Evolutionary conservation across 2,888 invertebrate genomes (phyloP).

Genomic region (Hartigia nigra): DNA sequence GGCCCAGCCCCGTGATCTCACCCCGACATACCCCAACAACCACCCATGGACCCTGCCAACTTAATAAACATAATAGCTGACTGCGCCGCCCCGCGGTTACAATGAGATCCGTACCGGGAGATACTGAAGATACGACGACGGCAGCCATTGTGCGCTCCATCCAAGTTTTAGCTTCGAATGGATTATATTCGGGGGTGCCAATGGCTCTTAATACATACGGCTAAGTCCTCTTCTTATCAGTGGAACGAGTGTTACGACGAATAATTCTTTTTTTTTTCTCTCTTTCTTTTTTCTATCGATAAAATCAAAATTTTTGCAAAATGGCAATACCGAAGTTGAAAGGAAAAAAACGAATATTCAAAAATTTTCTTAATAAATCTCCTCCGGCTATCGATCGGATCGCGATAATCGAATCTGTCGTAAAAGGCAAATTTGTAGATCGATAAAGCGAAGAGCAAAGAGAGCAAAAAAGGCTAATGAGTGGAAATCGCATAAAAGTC

Average conservation of each 20-base stretch:
- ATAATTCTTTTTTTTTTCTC: neutral
- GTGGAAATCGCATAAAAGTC: constrained; percentile 42
- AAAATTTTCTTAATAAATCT: neutral
- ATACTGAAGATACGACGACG: constrained; percentile 58
- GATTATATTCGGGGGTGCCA: constrained; percentile 34
- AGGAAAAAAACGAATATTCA: neutral
- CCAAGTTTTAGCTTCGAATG: constrained; percentile 48
- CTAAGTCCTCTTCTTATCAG: neutral
- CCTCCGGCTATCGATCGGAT: neutral
- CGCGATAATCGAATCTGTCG: neutral
- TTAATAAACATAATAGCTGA: constrained; percentile 66
- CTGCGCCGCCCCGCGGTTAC: constrained; percentile 57
- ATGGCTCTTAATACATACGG: neutral
- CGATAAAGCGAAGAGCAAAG: neutral
- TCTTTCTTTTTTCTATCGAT: neutral
- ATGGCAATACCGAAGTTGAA: rapidly evolving
- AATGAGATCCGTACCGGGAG: constrained; percentile 58
- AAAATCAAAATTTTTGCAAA: neutral
- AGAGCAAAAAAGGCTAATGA: constrained; percentile 31
- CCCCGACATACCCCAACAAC: constrained; percentile 27
- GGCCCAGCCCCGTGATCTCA: constrained; percentile 28
- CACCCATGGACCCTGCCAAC: constrained; percentile 50
- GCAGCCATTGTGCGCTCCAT: constrained; percentile 46
- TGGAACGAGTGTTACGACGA: too few species aligned
- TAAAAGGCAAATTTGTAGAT: neutral